A percentile compares a stretch with the other conserved stretches of the same genome.
phyloP scores from a whole-genome alignment of 2,888 invertebrate genomes.

The Dorcus hopei region DNA sequence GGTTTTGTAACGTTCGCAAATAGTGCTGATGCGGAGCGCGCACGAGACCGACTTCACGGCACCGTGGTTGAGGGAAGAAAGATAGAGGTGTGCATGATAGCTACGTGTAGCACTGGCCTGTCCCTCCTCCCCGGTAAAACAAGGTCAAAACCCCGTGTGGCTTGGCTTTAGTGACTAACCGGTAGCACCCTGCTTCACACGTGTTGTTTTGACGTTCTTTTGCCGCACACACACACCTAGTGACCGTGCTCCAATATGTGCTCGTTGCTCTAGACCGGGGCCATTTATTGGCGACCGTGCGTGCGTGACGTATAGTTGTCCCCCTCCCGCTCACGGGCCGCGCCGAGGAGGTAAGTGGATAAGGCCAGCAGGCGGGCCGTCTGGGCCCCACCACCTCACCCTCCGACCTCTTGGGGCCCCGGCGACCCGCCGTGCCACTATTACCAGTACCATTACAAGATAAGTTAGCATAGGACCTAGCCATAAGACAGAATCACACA shows the following conservation, averaged over 20 bases:
- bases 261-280: constrained; percentile 57
- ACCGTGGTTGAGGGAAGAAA: constrained; percentile 99
- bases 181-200: constrained; percentile 50
- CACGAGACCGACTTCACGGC: constrained; percentile 99
- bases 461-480: not conserved
- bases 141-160: constrained; percentile 53
- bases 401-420: constrained; percentile 56
- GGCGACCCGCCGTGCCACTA: constrained; percentile 68
- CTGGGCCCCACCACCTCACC: constrained; percentile 7
- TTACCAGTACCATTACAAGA: constrained; percentile 54
- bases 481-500: too few species aligned
- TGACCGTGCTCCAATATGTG: constrained; percentile 47
- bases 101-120: constrained; percentile 63
- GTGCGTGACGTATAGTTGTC: constrained; percentile 34
- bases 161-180: constrained; percentile 53
- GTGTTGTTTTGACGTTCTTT: constrained; percentile 53
- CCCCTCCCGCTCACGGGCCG: constrained; percentile 51
- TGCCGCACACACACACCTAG: constrained; percentile 43
- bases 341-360: constrained; percentile 52
- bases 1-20: constrained; percentile 99
- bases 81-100: constrained; percentile 99
- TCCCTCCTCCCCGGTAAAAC: constrained; percentile 52
- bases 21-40: constrained; percentile 99
- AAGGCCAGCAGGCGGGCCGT: constrained; percentile 44
- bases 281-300: constrained; percentile 51